Conservation (phyloP, 2,888 invertebrate genomes). For the Panorpa germanica region DNA sequence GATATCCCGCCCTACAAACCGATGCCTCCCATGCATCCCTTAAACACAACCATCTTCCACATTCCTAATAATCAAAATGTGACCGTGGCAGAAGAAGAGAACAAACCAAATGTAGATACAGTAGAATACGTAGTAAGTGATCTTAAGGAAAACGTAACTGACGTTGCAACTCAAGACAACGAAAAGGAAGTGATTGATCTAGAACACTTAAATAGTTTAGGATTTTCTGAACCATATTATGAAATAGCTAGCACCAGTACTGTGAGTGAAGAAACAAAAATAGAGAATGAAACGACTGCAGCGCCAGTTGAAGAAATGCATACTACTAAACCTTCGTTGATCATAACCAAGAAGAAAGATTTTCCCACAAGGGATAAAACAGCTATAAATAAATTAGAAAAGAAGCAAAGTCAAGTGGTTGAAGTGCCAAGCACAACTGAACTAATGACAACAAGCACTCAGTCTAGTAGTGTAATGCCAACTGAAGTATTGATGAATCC, state of each 20-base stretch:
- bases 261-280: too few relatives aligned
- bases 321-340: background rate
- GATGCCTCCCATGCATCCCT: slow-evolving; percentile 29
- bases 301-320: background rate
- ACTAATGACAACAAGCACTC: too few relatives aligned
- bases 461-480: too few relatives aligned
- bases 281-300: background rate
- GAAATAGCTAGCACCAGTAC: too few relatives aligned
- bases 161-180: slow-evolving; percentile 22
- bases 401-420: too few relatives aligned
- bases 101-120: background rate
- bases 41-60: slow-evolving; percentile 13
- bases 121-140: slow-evolving; percentile 2
- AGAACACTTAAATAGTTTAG: too few relatives aligned
- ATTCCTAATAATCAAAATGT: slow-evolving; percentile 21
- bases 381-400: too few relatives aligned
- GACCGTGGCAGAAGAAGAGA: slow-evolving; percentile 14
- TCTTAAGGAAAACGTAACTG: slow-evolving; percentile 21
- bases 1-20: slow-evolving; percentile 42
- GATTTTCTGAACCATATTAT: too few relatives aligned
- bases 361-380: too few relatives aligned
- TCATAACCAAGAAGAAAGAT: too few relatives aligned
- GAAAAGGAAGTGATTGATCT: slow-evolving; percentile 2
- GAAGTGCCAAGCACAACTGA: too few relatives aligned
- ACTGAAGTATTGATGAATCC: too few relatives aligned